These are phyloP conservation scores for Callocephalon fimbriatum DNA, from an alignment of 2,113 vertebrate species.

Conservation along the genomic window DNA sequence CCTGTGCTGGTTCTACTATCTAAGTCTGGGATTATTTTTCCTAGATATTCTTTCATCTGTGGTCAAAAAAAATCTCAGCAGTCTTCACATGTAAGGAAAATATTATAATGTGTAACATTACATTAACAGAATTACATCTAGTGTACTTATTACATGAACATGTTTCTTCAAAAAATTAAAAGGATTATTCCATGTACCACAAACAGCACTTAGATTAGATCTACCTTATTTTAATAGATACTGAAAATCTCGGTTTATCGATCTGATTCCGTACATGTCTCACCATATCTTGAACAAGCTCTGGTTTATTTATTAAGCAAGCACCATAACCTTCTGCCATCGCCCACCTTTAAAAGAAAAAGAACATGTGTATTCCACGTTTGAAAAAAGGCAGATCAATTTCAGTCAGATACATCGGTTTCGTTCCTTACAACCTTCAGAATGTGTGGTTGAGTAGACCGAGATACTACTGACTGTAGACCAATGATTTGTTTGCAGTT, in stretches of 20 bases:
- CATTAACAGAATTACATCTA: neutral
- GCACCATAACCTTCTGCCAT: constrained; percentile 94
- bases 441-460: neutral
- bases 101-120: neutral
- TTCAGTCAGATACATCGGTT: neutral
- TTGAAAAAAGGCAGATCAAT: neutral
- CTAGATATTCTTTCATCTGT: neutral
- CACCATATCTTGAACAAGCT: constrained; percentile 94
- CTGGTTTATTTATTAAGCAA: constrained; percentile 95
- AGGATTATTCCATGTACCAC: neutral
- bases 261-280: constrained; percentile 89
- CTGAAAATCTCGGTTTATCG: constrained; percentile 85
- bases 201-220: neutral
- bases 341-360: constrained; percentile 87
- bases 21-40: neutral
- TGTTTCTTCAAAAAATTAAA: neutral
- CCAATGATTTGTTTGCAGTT: neutral
- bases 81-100: neutral
- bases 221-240: constrained; percentile 97
- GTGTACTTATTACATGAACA: neutral
- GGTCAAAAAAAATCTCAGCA: neutral
- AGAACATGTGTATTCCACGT: neutral
- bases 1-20: neutral
- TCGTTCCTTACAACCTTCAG: neutral
- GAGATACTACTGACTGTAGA: neutral